These are phyloP conservation scores for Clunio marinus DNA, from an alignment of 2,888 invertebrate genomes.

Conservation along the genomic window DNA sequence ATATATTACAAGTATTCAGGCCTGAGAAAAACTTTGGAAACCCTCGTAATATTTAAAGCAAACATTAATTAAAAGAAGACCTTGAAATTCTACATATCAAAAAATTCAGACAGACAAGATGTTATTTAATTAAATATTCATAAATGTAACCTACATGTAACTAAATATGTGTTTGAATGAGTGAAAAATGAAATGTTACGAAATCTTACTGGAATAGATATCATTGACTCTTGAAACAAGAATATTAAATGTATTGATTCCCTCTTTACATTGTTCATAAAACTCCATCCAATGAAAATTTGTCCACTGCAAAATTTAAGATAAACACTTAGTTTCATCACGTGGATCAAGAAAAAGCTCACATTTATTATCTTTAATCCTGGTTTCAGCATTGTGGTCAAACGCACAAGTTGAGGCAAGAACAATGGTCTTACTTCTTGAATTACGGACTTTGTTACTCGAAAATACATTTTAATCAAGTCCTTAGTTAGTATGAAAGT, in stretches of 20 bases:
- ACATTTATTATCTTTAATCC: constrained; percentile 69
- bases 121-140: too few species aligned
- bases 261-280: constrained; percentile 68
- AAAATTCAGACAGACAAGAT: too few species aligned
- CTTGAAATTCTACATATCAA: too few species aligned
- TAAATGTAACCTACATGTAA: too few species aligned
- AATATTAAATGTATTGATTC: constrained; percentile 75
- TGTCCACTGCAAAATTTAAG: constrained; percentile 67
- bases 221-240: constrained; percentile 77
- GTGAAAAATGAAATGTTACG: too few species aligned
- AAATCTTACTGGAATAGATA: too few species aligned
- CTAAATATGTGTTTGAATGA: too few species aligned
- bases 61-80: too few species aligned
- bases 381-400: constrained; percentile 77
- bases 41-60: too few species aligned
- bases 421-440: constrained; percentile 86
- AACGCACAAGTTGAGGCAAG: constrained; percentile 77
- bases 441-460: constrained; percentile 70
- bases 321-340: not conserved
- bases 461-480: constrained; percentile 70
- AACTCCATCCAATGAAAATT: constrained; percentile 76
- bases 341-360: constrained; percentile 38
- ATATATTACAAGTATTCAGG: too few species aligned
- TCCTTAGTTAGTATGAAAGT: constrained; percentile 55
- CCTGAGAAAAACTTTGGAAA: too few species aligned